Evolutionary conservation across 2,888 invertebrate species (phyloP).

Genomic region (Adelphocoris suturalis): DNA sequence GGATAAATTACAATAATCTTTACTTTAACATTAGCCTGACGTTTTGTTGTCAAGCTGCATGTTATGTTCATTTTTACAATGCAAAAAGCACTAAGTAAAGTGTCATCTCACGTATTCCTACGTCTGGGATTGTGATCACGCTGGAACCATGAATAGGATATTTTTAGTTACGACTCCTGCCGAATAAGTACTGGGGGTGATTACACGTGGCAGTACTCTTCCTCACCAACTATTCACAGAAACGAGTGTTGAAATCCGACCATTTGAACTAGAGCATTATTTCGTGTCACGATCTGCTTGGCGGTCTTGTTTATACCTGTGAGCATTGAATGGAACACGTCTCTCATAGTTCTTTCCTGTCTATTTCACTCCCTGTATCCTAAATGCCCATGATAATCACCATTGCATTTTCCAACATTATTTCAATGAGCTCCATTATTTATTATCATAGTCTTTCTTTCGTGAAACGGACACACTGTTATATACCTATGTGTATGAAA

Average conservation of each 20-base stretch:
- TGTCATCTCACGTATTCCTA: too few species aligned
- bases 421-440: background rate
- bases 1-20: too few species aligned
- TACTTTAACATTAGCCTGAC: too few species aligned
- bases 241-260: background rate
- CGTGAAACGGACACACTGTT: too few species aligned
- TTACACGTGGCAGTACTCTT: background rate
- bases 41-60: too few species aligned
- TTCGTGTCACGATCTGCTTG: background rate
- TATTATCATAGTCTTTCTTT: background rate
- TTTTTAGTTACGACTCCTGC: background rate
- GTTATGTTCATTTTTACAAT: too few species aligned
- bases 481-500: too few species aligned
- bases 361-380: background rate
- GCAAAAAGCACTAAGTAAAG: too few species aligned
- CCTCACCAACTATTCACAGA: background rate
- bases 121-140: background rate
- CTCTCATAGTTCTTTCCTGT: background rate
- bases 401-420: background rate
- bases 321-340: constrained; percentile 10
- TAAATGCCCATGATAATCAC: background rate
- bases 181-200: background rate
- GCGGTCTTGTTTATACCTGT: background rate
- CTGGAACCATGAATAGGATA: background rate
- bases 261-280: constrained; percentile 18